Base-by-base conservation (phyloP, 2,113 vertebrate species). In the Paracanthobrama guichenoti region DNA sequence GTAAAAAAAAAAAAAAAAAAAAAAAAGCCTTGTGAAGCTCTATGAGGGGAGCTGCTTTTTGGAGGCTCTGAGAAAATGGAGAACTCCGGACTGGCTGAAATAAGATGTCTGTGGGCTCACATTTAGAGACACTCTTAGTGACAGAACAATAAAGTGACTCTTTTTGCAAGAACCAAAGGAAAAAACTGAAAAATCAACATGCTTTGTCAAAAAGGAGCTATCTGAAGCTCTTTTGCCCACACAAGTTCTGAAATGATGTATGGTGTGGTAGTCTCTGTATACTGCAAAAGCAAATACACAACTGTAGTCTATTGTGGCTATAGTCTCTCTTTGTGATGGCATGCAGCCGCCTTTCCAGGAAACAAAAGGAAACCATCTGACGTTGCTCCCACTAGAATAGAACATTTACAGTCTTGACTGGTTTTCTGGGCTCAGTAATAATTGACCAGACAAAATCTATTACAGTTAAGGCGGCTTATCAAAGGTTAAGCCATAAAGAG, bases 361-460 rank as follows among this genome's bases (percentile, higher is more conserved):
- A 86, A 60, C 39, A 16, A 77, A 71, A 35, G 12, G 11, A 72
- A 67, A 31, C 2, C 42, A 14, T 55, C 59, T 67, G 81, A 60
- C 62, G 11, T 81, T 57, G 50, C 24, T 84, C 9, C 44, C 28
- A 53, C 46, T 39, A 28, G 44, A 26, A 59, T 13, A 60, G 59
- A 76, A 59, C 57, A 9, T 66, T 85, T 28, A 80, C n/a, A 67
- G 57, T n/a, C 55, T 85, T 79, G 44, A 83, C 46, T 85, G 57
- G 74, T 57, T 66, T 79, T 73, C 26, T 66, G 57, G 24, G 24
- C 74, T 82, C 39, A 83, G 79, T 67, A 81, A 81, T 87, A 79
- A 85, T 75, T 83, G 81, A 88, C 80, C 67, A 69, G 82, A 88
- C 73, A 66, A 81, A 84, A 86, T 24, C 46, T 26, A 77, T 75